Evolutionary conservation across 2,888 invertebrate species (phyloP).

Genomic region (Scaeva pyrastri): DNA sequence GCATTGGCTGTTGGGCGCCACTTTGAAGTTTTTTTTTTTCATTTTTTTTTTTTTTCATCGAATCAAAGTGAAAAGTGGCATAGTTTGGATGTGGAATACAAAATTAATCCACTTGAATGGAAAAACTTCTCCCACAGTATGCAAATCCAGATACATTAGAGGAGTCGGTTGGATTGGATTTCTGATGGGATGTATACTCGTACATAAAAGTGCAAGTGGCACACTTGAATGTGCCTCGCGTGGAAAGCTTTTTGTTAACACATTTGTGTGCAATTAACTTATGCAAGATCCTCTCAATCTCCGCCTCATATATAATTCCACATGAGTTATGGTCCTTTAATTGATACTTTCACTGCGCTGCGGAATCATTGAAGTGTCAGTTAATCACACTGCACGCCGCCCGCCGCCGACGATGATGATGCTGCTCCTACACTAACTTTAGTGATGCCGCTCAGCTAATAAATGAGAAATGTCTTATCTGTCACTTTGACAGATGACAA

Average conservation of each 20-base stretch:
- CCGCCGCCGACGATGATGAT: neutral
- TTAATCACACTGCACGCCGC: neutral
- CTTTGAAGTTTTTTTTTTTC: constrained; percentile 58
- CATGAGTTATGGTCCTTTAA: constrained; percentile 65
- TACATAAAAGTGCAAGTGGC: neutral
- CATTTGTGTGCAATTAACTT: constrained; percentile 17
- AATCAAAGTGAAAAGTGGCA: constrained; percentile 64
- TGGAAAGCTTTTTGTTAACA: constrained; percentile 24
- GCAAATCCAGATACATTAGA: constrained; percentile 20
- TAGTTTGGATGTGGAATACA: constrained; percentile 54
- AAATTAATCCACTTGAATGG: constrained; percentile 63
- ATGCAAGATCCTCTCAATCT: constrained; percentile 4
- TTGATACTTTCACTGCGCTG: constrained; percentile 67
- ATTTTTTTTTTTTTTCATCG: constrained; percentile 64
- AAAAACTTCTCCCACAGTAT: constrained; percentile 58
- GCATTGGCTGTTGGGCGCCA: constrained; percentile 25
- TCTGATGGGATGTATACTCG: neutral
- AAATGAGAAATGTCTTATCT: constrained; percentile 55
- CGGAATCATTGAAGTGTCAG: constrained; percentile 40
- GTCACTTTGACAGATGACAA: constrained; percentile 56
- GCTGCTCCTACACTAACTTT: neutral
- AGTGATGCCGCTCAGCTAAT: constrained; percentile 17
- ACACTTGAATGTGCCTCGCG: constrained; percentile 25
- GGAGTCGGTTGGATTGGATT: neutral
- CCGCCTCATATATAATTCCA: constrained; percentile 29